Evolutionary conservation across 2,888 invertebrate species (phyloP).

Genomic region (Resseliella maxima): DNA sequence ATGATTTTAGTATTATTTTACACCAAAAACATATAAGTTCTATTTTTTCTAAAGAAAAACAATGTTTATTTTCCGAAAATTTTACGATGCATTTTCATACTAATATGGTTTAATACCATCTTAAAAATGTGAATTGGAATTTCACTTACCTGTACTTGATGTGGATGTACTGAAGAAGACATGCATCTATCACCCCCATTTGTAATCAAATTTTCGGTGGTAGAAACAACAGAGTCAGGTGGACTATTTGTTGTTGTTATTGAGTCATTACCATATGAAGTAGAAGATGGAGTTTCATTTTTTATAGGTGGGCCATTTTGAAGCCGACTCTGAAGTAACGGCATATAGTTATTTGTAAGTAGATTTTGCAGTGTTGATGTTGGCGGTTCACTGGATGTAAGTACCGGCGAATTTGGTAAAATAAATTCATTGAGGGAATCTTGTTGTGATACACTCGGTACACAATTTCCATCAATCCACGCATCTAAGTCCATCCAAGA

Average conservation of each 20-base stretch:
- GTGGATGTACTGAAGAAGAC: conserved; percentile 63
- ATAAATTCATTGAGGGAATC: conserved; percentile 77
- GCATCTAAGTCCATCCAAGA: conserved; percentile 91
- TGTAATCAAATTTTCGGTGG: conserved; percentile 78
- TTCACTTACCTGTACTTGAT: conserved; percentile 70
- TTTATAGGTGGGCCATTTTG: conserved; percentile 82
- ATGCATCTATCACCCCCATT: conserved; percentile 78
- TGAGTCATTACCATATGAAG: conserved; percentile 78
- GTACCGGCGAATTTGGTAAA: conserved; percentile 73
- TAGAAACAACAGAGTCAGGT: conserved; percentile 87
- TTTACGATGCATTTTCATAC: too few relatives aligned
- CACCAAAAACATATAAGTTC: too few relatives aligned
- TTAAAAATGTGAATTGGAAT: too few relatives aligned
- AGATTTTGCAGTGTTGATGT: conserved; percentile 78
- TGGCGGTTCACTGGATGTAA: conserved; percentile 62
- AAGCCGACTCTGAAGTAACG: conserved; percentile 81
- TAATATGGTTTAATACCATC: too few relatives aligned
- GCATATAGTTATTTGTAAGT: conserved; percentile 83
- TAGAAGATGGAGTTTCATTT: conserved; percentile 80
- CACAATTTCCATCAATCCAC: conserved; percentile 85
- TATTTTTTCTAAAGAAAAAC: too few relatives aligned
- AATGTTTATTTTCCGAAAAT: too few relatives aligned
- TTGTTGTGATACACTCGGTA: conserved; percentile 75
- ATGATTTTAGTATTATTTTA: too few relatives aligned
- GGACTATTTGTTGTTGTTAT: conserved; percentile 82